phyloP scores from a whole-genome alignment of 2,113 vertebrate species.

The Cottus gobio region DNA sequence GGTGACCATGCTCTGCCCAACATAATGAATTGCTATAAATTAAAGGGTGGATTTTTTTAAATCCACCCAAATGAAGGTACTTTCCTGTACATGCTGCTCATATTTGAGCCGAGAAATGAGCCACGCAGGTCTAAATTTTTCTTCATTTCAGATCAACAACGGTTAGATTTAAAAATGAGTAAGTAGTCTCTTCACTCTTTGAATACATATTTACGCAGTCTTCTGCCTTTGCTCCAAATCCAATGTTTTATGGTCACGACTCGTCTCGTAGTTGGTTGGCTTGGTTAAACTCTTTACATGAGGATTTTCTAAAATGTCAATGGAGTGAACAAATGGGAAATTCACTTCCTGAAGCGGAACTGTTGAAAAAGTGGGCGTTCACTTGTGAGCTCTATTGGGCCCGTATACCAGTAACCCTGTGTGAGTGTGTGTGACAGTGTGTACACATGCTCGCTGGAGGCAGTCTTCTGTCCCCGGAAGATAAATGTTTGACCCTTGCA shows the following conservation, averaged over 20 bases:
- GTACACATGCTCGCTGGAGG: not conserved
- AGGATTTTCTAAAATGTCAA: not conserved
- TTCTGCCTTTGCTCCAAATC: not conserved
- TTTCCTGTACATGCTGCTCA: not conserved
- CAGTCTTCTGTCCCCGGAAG: slow-evolving; percentile 12
- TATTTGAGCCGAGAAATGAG: too few species aligned
- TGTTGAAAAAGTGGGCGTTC: not conserved
- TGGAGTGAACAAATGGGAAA: not conserved
- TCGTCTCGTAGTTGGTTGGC: not conserved
- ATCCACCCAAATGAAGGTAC: not conserved
- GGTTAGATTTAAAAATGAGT: not conserved
- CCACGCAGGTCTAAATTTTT: too few species aligned
- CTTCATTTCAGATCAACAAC: not conserved
- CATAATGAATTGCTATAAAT: too few species aligned
- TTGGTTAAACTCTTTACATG: not conserved
- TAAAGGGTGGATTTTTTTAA: too few species aligned
- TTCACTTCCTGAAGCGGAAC: not conserved
- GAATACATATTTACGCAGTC: not conserved
- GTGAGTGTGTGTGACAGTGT: not conserved
- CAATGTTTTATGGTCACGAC: not conserved
- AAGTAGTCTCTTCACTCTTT: not conserved
- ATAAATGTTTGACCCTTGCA: slow-evolving; percentile 34
- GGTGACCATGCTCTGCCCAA: too few species aligned
- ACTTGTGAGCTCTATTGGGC: not conserved
- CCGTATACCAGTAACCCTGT: not conserved